These are phyloP conservation scores for Drosophila birchii DNA, from an alignment of 2,888 invertebrate species.

Conservation along the genomic window DNA sequence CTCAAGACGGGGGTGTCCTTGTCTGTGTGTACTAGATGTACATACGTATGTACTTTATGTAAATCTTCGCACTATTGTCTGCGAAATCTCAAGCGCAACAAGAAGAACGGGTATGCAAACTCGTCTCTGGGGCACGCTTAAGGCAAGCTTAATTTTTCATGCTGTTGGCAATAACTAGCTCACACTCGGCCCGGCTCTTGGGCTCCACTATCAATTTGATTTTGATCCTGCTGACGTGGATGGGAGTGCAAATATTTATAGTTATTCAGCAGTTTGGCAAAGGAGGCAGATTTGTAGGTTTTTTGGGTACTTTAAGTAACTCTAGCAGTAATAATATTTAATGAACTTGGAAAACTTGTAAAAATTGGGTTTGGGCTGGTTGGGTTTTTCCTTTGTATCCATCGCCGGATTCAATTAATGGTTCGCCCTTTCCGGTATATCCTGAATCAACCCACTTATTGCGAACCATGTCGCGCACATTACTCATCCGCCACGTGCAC, in stretches of 20 bases:
- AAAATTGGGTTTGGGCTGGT: not conserved
- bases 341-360: not conserved
- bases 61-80: slow-evolving; percentile 66
- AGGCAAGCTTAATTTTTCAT: slow-evolving; percentile 73
- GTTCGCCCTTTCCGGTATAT: not conserved
- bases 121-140: slow-evolving; percentile 64
- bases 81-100: slow-evolving; percentile 41
- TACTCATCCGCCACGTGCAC: slow-evolving; percentile 71
- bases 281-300: not conserved
- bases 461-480: slow-evolving; percentile 60
- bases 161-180: slow-evolving; percentile 53
- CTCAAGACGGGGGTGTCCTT: slow-evolving; percentile 20
- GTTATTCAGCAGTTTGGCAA: slow-evolving; percentile 47
- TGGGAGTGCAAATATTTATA: slow-evolving; percentile 45
- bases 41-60: slow-evolving; percentile 40
- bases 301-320: not conserved
- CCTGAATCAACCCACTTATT: slow-evolving; percentile 39
- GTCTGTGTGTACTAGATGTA: not conserved
- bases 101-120: slow-evolving; percentile 37
- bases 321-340: not conserved
- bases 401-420: slow-evolving; percentile 22
- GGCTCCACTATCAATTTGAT: slow-evolving; percentile 41
- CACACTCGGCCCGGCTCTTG: slow-evolving; percentile 8
- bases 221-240: slow-evolving; percentile 26
- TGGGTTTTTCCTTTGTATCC: not conserved